Evolutionary conservation across 1,140 invertebrate genomes (phyloP).

Genomic region (Spodoptera frugiperda): DNA sequence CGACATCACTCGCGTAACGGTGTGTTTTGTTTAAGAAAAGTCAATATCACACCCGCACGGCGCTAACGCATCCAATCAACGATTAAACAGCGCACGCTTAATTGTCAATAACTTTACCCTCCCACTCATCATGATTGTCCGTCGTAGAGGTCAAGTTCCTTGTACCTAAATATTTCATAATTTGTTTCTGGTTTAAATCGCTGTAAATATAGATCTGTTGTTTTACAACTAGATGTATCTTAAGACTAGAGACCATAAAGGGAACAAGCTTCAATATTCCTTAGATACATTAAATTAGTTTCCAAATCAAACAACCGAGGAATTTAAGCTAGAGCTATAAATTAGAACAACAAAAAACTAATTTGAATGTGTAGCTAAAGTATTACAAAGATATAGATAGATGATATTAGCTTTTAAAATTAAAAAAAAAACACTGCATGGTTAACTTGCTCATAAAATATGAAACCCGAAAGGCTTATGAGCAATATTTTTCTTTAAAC

Average conservation of each 20-base stretch:
- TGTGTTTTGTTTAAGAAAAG: constrained; percentile 75
- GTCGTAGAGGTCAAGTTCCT: neutral
- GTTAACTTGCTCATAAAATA: neutral
- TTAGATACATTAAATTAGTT: too few species aligned
- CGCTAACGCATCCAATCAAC: constrained; percentile 34
- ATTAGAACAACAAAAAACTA: constrained; percentile 1
- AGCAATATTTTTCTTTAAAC: constrained; percentile 20
- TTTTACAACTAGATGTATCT: neutral
- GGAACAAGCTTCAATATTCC: too few species aligned
- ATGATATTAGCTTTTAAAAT: neutral
- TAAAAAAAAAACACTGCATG: neutral
- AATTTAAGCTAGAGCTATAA: constrained; percentile 8
- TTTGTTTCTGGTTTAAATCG: too few species aligned
- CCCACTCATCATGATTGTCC: constrained; percentile 15
- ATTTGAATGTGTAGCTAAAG: neutral
- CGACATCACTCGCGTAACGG: constrained; percentile 60
- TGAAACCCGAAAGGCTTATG: neutral
- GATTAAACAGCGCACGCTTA: constrained; percentile 45
- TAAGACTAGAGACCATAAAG: too few species aligned
- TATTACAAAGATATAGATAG: neutral
- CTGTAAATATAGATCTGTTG: neutral
- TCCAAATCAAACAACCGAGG: constrained; percentile 1
- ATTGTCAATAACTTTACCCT: constrained; percentile 35
- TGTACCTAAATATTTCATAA: too few species aligned
- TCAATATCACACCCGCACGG: constrained; percentile 54